Base-by-base conservation (phyloP, 2,888 invertebrate species). In the Leptinotarsa juncta region DNA sequence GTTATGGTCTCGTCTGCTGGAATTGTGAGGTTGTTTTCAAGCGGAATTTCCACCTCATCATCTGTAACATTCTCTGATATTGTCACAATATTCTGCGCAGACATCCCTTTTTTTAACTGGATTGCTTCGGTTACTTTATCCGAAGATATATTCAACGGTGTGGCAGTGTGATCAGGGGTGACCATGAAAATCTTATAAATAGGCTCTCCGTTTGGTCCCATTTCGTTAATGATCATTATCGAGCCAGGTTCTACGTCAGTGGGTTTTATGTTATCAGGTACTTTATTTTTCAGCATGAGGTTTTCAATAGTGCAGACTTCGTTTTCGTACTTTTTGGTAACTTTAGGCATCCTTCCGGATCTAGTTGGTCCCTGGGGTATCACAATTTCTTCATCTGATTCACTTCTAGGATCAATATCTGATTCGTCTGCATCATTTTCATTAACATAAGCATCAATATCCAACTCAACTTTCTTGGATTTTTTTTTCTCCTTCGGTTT, bases 171-270 rank as follows among this genome's bases (percentile, higher is more conserved):
- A 51, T 86, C 81, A 1, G 88, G 86, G 49, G 89, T 89, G 12
- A 90, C 89, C 88, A 90, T 89, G 74, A 88, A 90, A 71, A 90
- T 89, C 82, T 90, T 89, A 60, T 89, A 85, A n/a, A 88, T 83
- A 73, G 89, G 87, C 85, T 90, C 82, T 72, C 89, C 82, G 82
- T 89, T 48, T 1, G 82, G 74, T 81, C 89, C 81, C 83, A 87
- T 82, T 84, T 86, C 85, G 72, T 89, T 80, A 81, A 92, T 72
- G 85, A 92, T 82, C 84, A 92, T 85, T 81, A 90, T 75, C 71
- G 89, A 90, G 53, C 90, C 90, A 2, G 90, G 90, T 77, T 89
- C 88, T 49, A 89, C 71, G 49, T 79, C 78, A 14, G 23, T 18
- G 3, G 72, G 69, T 53, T 67, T 53, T 4, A 26, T 68, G 18